Conservation (phyloP, 2,888 invertebrate species). For the Lycophotia porphyrea region DNA sequence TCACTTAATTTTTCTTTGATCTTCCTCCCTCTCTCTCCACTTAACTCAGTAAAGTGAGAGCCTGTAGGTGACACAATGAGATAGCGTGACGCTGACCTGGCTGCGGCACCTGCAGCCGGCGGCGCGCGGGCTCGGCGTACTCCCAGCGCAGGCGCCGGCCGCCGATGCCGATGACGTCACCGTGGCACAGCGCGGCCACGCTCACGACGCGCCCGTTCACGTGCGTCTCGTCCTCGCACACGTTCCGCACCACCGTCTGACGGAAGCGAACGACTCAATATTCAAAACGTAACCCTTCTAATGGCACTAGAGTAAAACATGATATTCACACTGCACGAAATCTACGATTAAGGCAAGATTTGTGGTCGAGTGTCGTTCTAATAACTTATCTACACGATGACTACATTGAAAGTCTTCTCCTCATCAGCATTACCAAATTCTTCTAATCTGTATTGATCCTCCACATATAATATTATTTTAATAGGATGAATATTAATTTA, state of each 20-base stretch:
- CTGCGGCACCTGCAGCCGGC: slow-evolving; percentile 53
- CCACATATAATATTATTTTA: background rate
- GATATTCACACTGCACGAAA: background rate
- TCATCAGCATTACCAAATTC: background rate
- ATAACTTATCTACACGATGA: background rate
- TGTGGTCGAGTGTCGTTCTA: background rate
- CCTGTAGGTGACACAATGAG: no score
- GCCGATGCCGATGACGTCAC: slow-evolving; percentile 83
- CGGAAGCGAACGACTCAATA: background rate
- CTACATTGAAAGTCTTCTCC: background rate
- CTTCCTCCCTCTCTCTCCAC: no score
- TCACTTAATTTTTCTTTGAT: no score
- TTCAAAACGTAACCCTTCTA: no score
- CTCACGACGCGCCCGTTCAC: slow-evolving; percentile 84
- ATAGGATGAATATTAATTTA: no score
- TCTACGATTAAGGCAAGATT: background rate
- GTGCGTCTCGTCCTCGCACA: slow-evolving; percentile 80
- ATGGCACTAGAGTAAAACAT: no score
- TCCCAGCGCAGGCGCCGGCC: slow-evolving; percentile 85
- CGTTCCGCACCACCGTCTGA: slow-evolving; percentile 86
- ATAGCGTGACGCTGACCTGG: slow-evolving; percentile 64
- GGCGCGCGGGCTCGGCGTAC: slow-evolving; percentile 71
- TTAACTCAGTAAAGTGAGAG: no score
- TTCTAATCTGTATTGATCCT: background rate
- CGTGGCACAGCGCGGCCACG: slow-evolving; percentile 83